A percentile compares a stretch with the other conserved stretches of the same genome.
These are phyloP conservation scores for Ligdia adustata DNA, from an alignment of 2,888 invertebrate species.

Conservation along the genomic window DNA sequence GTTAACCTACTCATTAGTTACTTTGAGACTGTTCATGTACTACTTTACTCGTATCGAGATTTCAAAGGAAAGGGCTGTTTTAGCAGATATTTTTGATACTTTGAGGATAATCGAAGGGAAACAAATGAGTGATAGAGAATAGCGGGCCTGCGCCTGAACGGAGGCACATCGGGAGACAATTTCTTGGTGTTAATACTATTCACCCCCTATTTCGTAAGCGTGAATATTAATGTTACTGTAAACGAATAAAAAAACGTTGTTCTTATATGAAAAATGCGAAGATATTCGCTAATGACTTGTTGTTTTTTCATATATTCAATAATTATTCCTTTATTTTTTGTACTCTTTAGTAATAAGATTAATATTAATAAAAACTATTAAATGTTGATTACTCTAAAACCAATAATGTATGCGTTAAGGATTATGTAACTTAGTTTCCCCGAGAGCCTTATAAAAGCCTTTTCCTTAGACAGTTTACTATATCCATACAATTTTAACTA, in stretches of 20 bases:
- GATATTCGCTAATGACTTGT: constrained; percentile 79
- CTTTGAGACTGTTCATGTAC: constrained; percentile 83
- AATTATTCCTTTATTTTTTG: constrained; percentile 84
- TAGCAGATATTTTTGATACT: constrained; percentile 84
- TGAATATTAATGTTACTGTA: constrained; percentile 75
- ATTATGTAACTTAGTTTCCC: constrained; percentile 79
- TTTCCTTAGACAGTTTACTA: constrained; percentile 76
- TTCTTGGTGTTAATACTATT: constrained; percentile 54
- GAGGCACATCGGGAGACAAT: constrained; percentile 36
- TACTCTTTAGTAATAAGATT: constrained; percentile 83
- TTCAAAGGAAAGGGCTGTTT: constrained; percentile 82
- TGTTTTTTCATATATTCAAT: constrained; percentile 83
- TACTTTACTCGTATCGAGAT: constrained; percentile 62
- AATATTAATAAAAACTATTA: constrained; percentile 83
- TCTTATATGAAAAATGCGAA: constrained; percentile 80
- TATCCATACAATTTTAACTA: constrained; percentile 44
- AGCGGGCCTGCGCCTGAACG: constrained; percentile 33
- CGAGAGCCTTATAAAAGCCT: constrained; percentile 81
- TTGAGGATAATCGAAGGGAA: constrained; percentile 81
- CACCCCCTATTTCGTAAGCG: constrained; percentile 69
- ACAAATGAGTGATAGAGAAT: constrained; percentile 66
- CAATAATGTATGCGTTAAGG: constrained; percentile 78
- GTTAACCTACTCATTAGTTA: constrained; percentile 81
- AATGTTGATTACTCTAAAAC: constrained; percentile 83
- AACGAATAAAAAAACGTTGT: constrained; percentile 79